Conservation (phyloP, 2,797 vertebrate species). For the Benthosema pterotum region DNA sequence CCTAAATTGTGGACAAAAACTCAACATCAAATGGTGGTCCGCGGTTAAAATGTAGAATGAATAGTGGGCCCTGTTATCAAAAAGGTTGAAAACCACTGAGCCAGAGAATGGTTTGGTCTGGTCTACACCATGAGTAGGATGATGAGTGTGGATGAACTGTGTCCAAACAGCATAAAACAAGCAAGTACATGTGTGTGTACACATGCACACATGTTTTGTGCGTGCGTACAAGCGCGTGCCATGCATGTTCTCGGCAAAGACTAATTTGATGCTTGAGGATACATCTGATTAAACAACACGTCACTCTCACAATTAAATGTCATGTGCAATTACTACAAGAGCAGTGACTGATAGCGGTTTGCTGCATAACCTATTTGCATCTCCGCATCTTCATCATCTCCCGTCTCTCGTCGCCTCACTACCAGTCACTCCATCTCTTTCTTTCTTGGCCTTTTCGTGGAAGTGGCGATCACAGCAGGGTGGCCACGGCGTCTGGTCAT, state of each 20-base stretch:
- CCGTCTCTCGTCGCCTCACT: slow-evolving; percentile 15
- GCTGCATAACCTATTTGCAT: slow-evolving; percentile 44
- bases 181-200: slow-evolving; percentile 57
- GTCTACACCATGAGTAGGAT: slow-evolving; percentile 20
- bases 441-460: slow-evolving; percentile 33
- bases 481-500: slow-evolving; percentile 40
- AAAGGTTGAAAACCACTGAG: too few relatives aligned
- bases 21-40: too few relatives aligned
- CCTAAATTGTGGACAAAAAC: too few relatives aligned
- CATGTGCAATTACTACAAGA: slow-evolving; percentile 73
- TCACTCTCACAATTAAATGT: slow-evolving; percentile 74
- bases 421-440: slow-evolving; percentile 28
- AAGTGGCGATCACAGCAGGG: slow-evolving; percentile 26
- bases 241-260: slow-evolving; percentile 45
- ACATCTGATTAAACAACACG: slow-evolving; percentile 74
- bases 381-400: slow-evolving; percentile 34
- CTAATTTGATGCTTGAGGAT: slow-evolving; percentile 77
- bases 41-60: too few relatives aligned
- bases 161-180: slow-evolving; percentile 59
- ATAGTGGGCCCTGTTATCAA: too few relatives aligned
- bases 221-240: slow-evolving; percentile 25
- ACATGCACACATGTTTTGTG: slow-evolving; percentile 50
- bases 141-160: slow-evolving; percentile 41
- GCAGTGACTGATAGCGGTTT: slow-evolving; percentile 54
- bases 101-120: slow-evolving; percentile 27